These are phyloP conservation scores for Aurelia sp. DNA, from an alignment of 30 jellyfish, hydroid and myxozoan species.

Conservation along the genomic window DNA sequence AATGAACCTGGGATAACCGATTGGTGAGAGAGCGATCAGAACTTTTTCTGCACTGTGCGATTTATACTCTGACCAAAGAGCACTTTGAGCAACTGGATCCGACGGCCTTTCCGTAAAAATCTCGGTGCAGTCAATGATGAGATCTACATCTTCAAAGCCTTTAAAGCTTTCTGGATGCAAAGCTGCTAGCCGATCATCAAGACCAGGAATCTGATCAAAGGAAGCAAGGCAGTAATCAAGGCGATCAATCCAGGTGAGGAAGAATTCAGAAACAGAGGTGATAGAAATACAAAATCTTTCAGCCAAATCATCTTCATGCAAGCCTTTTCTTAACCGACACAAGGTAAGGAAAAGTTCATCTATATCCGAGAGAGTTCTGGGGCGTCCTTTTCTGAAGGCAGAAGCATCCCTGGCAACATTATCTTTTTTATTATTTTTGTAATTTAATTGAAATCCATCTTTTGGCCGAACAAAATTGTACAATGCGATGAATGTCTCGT, in stretches of 20 bases:
- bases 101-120: background rate
- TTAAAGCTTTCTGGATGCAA: constrained; percentile 15
- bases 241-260: constrained; percentile 36
- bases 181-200: background rate
- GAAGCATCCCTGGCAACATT: background rate
- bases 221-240: constrained; percentile 16
- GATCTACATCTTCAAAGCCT: constrained; percentile 15
- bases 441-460: constrained; percentile 3
- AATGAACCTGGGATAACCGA: background rate
- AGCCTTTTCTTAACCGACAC: background rate
- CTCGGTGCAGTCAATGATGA: constrained; percentile 8
- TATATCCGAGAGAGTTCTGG: background rate
- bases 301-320: constrained; percentile 1
- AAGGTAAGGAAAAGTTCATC: constrained; percentile 12
- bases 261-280: background rate
- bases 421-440: background rate
- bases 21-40: background rate
- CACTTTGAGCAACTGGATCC: background rate
- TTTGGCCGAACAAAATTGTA: background rate
- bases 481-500: too few relatives aligned
- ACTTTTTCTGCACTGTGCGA: constrained; percentile 3
- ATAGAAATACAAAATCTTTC: background rate
- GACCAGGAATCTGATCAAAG: constrained; percentile 7
- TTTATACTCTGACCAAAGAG: constrained; percentile 13
- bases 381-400: constrained; percentile 4